These are phyloP conservation scores for Spatulosminthurus flaviceps DNA, from an alignment of 2,888 invertebrate genomes.

Conservation along the genomic window DNA sequence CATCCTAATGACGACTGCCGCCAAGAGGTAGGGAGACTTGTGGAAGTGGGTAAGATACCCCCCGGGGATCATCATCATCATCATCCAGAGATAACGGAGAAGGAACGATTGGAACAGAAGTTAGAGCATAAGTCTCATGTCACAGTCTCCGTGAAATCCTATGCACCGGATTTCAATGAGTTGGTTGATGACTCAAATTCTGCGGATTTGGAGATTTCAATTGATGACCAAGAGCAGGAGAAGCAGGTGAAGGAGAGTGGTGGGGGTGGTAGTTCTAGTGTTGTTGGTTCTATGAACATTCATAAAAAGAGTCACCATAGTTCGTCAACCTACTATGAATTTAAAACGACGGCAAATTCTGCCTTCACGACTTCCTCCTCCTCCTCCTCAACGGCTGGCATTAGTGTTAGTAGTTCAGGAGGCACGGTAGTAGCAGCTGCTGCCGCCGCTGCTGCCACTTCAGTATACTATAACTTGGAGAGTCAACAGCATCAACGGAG, in stretches of 20 bases:
- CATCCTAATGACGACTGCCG: neutral
- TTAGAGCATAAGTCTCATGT: conserved; percentile 25
- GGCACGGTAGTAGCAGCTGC: conserved; percentile 33
- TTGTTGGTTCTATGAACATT: neutral
- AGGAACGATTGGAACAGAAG: neutral
- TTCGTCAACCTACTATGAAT: conserved; percentile 48
- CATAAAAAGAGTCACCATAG: neutral
- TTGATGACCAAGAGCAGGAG: conserved; percentile 49
- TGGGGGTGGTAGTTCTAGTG: too few relatives aligned
- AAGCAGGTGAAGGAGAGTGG: conserved; percentile 20
- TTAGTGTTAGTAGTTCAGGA: conserved; percentile 33
- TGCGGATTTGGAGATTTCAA: conserved; percentile 53
- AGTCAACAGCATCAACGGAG: conserved; percentile 54
- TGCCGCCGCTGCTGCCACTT: conserved; percentile 45
- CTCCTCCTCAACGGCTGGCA: conserved; percentile 15
- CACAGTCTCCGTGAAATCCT: conserved; percentile 64
- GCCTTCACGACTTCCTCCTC: conserved; percentile 32
- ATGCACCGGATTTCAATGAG: conserved; percentile 81
- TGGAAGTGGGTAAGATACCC: neutral
- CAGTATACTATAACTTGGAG: conserved; percentile 55
- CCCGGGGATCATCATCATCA: neutral
- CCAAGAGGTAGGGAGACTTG: neutral
- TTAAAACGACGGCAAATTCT: conserved; percentile 39
- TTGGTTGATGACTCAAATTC: conserved; percentile 75
- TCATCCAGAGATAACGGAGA: conserved; percentile 15